These are phyloP conservation scores for Oeneis ivallda DNA, from an alignment of 2,888 invertebrate genomes.

Conservation along the genomic window DNA sequence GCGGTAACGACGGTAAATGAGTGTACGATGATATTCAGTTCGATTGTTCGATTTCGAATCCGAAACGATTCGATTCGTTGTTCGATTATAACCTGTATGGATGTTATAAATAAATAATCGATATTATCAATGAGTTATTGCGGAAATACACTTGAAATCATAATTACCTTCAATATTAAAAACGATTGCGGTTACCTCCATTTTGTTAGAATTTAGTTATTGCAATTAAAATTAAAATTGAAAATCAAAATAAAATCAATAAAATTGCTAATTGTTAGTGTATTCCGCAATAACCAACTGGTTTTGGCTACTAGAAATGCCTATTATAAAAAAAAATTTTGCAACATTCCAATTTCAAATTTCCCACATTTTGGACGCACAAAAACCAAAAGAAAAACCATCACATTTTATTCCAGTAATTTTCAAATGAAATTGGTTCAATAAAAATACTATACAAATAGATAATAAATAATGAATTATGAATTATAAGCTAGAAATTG, in stretches of 20 bases:
- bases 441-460: background rate
- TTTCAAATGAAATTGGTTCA: constrained; percentile 7
- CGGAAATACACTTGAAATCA: background rate
- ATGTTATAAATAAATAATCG: constrained; percentile 6
- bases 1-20: constrained; percentile 33
- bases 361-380: constrained; percentile 19
- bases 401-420: constrained; percentile 5
- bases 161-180: background rate
- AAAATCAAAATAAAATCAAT: background rate
- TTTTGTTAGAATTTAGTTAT: background rate
- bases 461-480: background rate
- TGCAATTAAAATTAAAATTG: too few species aligned
- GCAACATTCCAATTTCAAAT: constrained; percentile 1
- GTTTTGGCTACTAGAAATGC: constrained; percentile 5
- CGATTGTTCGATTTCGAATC: too few species aligned
- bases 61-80: too few species aligned
- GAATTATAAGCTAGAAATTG: background rate
- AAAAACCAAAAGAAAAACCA: constrained; percentile 8
- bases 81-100: constrained; percentile 3
- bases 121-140: constrained; percentile 1
- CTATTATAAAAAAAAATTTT: background rate
- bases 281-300: background rate
- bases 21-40: constrained; percentile 38
- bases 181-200: background rate
- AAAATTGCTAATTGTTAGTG: background rate